Conservation (phyloP, 2,888 invertebrate genomes). For the Parochlus steinenii region DNA sequence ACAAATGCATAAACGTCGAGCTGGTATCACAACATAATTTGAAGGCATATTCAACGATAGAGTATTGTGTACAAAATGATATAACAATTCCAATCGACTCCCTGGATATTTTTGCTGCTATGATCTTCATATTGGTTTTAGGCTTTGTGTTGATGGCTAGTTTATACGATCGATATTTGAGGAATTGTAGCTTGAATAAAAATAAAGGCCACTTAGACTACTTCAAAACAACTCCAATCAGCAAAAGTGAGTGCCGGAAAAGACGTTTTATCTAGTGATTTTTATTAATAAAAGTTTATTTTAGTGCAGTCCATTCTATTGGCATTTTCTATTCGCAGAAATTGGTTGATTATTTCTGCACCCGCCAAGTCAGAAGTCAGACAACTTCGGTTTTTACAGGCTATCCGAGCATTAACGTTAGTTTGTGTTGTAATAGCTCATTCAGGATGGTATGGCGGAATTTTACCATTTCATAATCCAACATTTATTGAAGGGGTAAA, state of each 20-base stretch:
- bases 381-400: constrained; percentile 1
- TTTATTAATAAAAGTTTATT: too few species aligned
- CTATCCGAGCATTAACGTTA: not conserved
- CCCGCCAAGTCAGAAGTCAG: not conserved
- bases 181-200: too few species aligned
- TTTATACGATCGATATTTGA: not conserved
- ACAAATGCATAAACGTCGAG: constrained; percentile 6
- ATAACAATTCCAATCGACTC: too few species aligned
- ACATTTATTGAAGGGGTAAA: constrained; percentile 1
- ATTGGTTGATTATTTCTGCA: constrained; percentile 8
- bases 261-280: too few species aligned
- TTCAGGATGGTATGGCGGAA: not conserved
- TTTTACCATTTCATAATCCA: not conserved
- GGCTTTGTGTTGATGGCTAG: not conserved
- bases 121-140: not conserved
- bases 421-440: not conserved
- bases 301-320: too few species aligned
- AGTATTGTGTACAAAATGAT: too few species aligned
- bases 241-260: too few species aligned
- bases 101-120: not conserved
- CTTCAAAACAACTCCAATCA: not conserved
- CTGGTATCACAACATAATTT: not conserved
- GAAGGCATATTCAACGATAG: not conserved
- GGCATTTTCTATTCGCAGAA: constrained; percentile 6
- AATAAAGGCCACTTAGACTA: too few species aligned